phyloP scores from a whole-genome alignment of 2,113 vertebrate species.

The Smithornis capensis region DNA sequence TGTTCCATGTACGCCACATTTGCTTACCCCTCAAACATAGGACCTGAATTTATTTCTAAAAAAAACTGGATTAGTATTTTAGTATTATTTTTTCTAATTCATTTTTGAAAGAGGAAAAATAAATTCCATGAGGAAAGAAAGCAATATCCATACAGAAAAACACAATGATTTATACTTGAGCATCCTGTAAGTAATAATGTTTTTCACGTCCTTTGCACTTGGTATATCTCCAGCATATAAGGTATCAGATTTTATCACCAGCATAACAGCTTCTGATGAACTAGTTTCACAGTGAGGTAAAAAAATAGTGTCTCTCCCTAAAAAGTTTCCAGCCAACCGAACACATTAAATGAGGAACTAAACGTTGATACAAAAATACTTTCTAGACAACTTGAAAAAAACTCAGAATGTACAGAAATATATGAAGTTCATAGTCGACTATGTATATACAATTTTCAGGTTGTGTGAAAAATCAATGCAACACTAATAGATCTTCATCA shows the following conservation, averaged over 20 bases:
- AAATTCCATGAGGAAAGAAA: not conserved
- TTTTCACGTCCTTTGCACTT: not conserved
- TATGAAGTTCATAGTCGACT: not conserved
- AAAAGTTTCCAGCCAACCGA: not conserved
- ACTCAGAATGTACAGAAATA: not conserved
- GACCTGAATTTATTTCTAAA: not conserved
- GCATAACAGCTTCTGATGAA: not conserved
- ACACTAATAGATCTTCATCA: not conserved
- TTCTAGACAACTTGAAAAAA: not conserved
- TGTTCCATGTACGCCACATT: fast-evolving
- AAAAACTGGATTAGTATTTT: not conserved
- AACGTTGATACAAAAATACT: not conserved
- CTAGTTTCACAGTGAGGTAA: not conserved
- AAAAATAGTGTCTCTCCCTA: not conserved
- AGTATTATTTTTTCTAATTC: not conserved
- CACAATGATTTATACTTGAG: fast-evolving
- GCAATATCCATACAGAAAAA: not conserved
- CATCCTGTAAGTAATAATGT: not conserved
- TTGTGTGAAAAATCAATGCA: not conserved
- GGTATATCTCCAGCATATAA: not conserved
- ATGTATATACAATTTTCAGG: not conserved
- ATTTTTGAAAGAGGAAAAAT: not conserved
- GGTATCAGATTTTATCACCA: not conserved
- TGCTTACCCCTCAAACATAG: not conserved
- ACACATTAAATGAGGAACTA: not conserved